These are phyloP conservation scores for Fregetta grallaria DNA, from an alignment of 2,113 vertebrate genomes.

Conservation along the genomic window DNA sequence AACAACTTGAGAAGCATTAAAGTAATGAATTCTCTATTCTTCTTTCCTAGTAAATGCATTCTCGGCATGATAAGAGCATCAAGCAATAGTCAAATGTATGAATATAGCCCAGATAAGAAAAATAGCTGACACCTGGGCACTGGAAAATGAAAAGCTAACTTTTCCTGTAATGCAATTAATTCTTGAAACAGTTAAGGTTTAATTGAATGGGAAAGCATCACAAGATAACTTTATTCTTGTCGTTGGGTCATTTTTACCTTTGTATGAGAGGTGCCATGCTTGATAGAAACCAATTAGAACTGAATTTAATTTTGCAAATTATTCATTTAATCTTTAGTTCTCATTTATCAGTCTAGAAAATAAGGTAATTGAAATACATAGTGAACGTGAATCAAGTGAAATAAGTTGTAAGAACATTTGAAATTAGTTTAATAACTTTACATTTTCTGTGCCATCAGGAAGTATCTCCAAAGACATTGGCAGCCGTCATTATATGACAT, in stretches of 20 bases:
- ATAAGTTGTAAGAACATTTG: not conserved
- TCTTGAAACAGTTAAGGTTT: conserved; percentile 57
- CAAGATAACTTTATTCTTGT: conserved; percentile 47
- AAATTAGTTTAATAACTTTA: not conserved
- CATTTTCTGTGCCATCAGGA: not conserved
- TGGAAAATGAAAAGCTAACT: conserved; percentile 26
- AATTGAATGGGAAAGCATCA: conserved; percentile 48
- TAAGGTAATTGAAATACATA: conserved; percentile 44
- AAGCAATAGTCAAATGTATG: conserved; percentile 30
- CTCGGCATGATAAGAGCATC: not conserved
- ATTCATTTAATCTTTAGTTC: conserved; percentile 60
- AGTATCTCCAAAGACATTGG: not conserved
- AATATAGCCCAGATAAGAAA: conserved; percentile 56
- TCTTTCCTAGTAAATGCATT: conserved; percentile 9
- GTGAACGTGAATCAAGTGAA: conserved; percentile 31
- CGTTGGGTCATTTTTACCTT: conserved; percentile 50
- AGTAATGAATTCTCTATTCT: conserved; percentile 48
- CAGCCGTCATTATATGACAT: not conserved
- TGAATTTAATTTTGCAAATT: conserved; percentile 66
- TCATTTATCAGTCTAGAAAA: conserved; percentile 56
- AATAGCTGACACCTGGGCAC: not conserved
- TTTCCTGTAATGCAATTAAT: conserved; percentile 49
- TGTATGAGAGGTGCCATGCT: conserved; percentile 17
- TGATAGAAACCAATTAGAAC: conserved; percentile 56
- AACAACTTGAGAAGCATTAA: conserved; percentile 29